Evolutionary conservation across 2,113 vertebrate species (phyloP).

Genomic region (Lamprotornis superbus): DNA sequence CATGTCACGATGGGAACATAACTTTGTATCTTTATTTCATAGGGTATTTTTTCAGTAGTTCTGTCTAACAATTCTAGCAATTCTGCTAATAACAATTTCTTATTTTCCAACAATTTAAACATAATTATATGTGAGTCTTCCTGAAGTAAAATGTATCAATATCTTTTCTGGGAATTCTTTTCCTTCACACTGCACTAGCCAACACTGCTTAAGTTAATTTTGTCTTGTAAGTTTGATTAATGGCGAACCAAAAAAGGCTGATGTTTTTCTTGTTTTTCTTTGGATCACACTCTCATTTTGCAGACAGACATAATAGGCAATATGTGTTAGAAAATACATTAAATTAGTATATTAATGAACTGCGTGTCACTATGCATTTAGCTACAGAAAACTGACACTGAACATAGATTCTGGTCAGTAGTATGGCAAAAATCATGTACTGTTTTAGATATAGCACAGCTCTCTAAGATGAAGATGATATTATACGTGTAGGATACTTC

Average conservation of each 20-base stretch:
- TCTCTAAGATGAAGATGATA: background rate
- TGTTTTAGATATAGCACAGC: background rate
- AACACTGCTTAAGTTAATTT: background rate
- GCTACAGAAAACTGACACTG: background rate
- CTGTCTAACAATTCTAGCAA: background rate
- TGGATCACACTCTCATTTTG: background rate
- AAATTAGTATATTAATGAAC: background rate
- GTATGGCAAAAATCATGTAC: accelerated
- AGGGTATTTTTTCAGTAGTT: background rate
- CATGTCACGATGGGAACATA: background rate
- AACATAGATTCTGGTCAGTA: background rate
- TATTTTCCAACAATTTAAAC: background rate
- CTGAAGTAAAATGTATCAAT: background rate
- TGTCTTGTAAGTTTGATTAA: background rate
- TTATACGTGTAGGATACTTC: background rate
- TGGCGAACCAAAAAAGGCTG: background rate
- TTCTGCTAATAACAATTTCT: background rate
- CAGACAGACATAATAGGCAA: background rate
- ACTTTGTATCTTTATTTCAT: background rate
- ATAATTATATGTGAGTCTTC: background rate
- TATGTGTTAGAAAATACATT: background rate
- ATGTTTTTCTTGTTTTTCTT: background rate
- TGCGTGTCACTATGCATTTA: background rate
- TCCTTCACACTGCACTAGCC: background rate
- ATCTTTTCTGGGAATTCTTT: background rate